A percentile compares a stretch with the other conserved stretches of the same genome.
Evolutionary conservation across 2,888 invertebrate species (phyloP).

Genomic region (Labia minor): DNA sequence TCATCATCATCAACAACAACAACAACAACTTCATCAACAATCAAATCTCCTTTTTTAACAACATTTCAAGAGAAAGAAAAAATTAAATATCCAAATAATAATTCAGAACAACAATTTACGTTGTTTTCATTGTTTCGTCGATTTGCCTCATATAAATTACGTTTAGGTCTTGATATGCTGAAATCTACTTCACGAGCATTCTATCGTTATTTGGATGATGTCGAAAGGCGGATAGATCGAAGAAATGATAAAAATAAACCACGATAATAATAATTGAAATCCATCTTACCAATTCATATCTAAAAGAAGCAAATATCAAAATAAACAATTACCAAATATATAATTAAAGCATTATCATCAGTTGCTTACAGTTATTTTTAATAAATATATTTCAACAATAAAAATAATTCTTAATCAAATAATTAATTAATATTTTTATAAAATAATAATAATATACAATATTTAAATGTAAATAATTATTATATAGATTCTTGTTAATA

Average conservation of each 20-base stretch:
- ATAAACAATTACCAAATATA: too few species aligned
- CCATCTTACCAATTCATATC: too few species aligned
- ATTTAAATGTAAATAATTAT: too few species aligned
- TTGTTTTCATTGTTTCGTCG: constrained; percentile 51
- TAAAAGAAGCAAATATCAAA: too few species aligned
- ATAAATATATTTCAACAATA: too few species aligned
- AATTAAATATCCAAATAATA: background rate
- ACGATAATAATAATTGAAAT: too few species aligned
- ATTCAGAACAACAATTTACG: constrained; percentile 33
- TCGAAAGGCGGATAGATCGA: constrained; percentile 37
- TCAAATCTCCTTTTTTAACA: background rate
- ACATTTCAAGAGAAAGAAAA: constrained; percentile 15
- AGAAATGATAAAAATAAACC: background rate
- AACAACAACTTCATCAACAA: background rate
- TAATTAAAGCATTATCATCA: too few species aligned
- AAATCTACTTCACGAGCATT: constrained; percentile 57
- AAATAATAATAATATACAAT: too few species aligned
- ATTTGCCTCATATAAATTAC: constrained; percentile 55
- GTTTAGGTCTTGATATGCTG: constrained; percentile 54
- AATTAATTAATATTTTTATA: too few species aligned
- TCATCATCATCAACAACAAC: background rate
- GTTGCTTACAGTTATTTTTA: too few species aligned
- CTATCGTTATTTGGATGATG: constrained; percentile 50
- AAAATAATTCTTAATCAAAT: too few species aligned
- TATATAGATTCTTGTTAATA: too few species aligned